Conservation (phyloP, 2,113 vertebrate genomes). For the Calidris pygmaea region DNA sequence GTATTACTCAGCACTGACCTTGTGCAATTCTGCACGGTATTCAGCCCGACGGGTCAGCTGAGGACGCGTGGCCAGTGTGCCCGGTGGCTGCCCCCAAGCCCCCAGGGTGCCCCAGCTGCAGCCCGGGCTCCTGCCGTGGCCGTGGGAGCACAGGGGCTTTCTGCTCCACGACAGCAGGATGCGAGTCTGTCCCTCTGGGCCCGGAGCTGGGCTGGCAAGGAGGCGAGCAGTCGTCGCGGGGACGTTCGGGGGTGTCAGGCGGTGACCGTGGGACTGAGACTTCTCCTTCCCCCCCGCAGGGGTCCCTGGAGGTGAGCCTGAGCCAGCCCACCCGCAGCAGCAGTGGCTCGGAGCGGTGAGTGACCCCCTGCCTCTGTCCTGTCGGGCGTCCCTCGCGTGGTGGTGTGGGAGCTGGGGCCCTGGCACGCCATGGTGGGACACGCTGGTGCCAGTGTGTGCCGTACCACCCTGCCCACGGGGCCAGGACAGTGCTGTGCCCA, state of each 20-base stretch:
- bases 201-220: not conserved
- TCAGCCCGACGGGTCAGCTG: conserved; percentile 36
- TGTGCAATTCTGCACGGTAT: conserved; percentile 68
- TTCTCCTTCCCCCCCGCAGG: conserved; percentile 68
- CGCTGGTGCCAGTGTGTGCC: not conserved
- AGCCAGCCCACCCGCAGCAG: conserved; percentile 85
- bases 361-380: accelerated
- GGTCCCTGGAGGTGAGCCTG: conserved; percentile 84
- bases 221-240: accelerated
- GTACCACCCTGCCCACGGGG: conserved; percentile 2
- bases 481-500: not conserved
- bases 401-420: not conserved
- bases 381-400: accelerated
- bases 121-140: accelerated
- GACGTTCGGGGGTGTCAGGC: accelerated
- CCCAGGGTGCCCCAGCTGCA: not conserved
- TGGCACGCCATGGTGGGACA: not conserved
- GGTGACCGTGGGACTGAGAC: not conserved
- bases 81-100: not conserved
- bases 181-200: not conserved
- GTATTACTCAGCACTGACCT: conserved; percentile 69
- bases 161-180: not conserved
- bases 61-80: not conserved
- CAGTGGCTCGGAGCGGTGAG: conserved; percentile 90
- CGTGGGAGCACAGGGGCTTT: not conserved